Percentiles rank a stretch among this genome's conserved stretches.
Conservation (phyloP, 2,797 vertebrate species). For the Nyctibius grandis region DNA sequence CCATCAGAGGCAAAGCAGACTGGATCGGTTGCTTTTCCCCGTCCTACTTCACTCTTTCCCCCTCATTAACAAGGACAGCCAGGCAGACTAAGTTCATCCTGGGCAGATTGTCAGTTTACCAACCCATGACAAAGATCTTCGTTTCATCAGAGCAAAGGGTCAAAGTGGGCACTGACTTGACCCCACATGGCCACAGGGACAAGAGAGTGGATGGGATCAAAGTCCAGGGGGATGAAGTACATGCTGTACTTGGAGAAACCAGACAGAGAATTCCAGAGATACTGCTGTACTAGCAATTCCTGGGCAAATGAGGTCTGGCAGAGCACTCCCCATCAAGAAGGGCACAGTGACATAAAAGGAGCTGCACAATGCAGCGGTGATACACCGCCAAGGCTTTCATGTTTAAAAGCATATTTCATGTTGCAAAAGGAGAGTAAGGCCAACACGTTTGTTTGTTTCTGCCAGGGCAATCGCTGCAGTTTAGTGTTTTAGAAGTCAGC, state of each 20-base stretch:
- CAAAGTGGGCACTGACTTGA: constrained; percentile 29
- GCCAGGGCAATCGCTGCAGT: not conserved
- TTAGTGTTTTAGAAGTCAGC: not conserved
- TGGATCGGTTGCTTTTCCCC: not conserved
- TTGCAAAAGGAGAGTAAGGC: not conserved
- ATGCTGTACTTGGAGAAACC: constrained; percentile 3
- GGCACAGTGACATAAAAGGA: constrained; percentile 59
- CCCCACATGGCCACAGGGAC: not conserved
- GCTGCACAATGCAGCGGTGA: constrained; percentile 50
- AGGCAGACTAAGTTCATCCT: not conserved
- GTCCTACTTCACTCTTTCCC: not conserved
- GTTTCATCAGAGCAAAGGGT: constrained; percentile 2
- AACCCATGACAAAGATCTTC: constrained; percentile 13
- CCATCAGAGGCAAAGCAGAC: not conserved
- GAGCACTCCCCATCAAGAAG: constrained; percentile 10
- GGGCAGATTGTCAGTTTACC: constrained; percentile 23
- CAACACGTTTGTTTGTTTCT: not conserved
- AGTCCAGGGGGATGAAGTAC: constrained; percentile 39
- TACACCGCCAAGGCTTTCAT: constrained; percentile 56
- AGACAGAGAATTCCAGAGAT: constrained; percentile 40
- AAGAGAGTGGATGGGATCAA: constrained; percentile 5
- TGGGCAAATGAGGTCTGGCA: constrained; percentile 53
- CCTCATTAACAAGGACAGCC: not conserved
- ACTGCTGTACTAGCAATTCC: constrained; percentile 53
- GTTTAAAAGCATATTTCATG: not conserved